Base-by-base conservation (phyloP, 2,113 vertebrate species). In the Mugil cephalus region DNA sequence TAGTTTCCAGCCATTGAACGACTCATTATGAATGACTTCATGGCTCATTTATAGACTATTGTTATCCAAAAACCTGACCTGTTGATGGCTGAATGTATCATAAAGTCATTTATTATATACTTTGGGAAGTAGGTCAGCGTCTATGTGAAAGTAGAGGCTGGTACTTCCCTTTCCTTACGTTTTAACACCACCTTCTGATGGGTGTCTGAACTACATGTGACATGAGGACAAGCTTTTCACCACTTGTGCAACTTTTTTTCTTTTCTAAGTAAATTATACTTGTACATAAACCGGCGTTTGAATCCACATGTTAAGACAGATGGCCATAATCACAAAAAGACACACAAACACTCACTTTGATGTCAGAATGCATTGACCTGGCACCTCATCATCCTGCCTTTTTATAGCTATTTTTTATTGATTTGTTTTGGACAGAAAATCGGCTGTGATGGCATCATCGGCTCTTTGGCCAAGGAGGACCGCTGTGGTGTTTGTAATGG, bases 381-480 rank as follows among this genome's bases (percentile, higher is more conserved):
- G 6, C 18, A 34, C 45, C 51, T 60, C 13, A 24, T 30, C 4
- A 42, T 3, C 8, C 4, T 15, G 35, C 1, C n/a, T 11, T 61
- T 39, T 70, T 15, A 66, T 30, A 30, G 24, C 5, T 13, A 30
- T 67, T 18, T 0, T 8, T 36, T 2, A 10, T 36, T 78, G 12
- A 66, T 56, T 50, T 75, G 39, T 43, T 70, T 40, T 55, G 59
- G 6, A 14, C 84, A 99, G 98, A 98, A 95, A 94, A 97, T 99
- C 10, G 97, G 97, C 87, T 99, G 98, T 36, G 96, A 99, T 13
- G 94, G 97, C 67, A 95, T 99, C 89, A 97, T 99, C 15, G 96
- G 97, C 55, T 98, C 98, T 0, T 92, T 92, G 0, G 96, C 96
- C 69, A 96, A 96, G 82, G 98, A 99, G 86, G 98, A 99, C 91